These are phyloP conservation scores for Carcina quercana DNA, from an alignment of 2,888 invertebrate genomes.

Conservation along the genomic window DNA sequence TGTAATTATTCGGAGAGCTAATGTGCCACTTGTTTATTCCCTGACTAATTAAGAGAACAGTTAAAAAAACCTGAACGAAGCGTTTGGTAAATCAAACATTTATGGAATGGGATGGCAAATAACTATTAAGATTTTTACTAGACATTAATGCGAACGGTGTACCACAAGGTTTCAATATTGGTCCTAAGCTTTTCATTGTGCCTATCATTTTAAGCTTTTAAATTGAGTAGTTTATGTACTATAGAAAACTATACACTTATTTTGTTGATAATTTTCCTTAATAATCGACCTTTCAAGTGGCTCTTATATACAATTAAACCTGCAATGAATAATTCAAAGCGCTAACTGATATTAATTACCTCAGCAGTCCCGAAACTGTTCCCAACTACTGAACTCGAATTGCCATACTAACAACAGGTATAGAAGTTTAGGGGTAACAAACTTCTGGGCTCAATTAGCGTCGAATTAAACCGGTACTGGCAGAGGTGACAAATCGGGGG, in stretches of 20 bases:
- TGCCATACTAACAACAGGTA: conserved; percentile 52
- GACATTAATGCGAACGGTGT: background rate
- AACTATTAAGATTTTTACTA: too few relatives aligned
- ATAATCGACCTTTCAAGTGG: conserved; percentile 6
- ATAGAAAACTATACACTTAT: background rate
- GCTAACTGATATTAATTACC: conserved; percentile 43
- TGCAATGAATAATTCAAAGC: conserved; percentile 39
- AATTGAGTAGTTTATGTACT: background rate
- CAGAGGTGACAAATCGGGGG: conserved; percentile 70
- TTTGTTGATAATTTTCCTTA: background rate
- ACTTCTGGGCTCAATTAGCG: conserved; percentile 66
- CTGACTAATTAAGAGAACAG: conserved; percentile 69
- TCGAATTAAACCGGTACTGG: conserved; percentile 59
- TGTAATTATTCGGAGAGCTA: conserved; percentile 70
- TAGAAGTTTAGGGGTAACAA: conserved; percentile 44
- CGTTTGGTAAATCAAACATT: conserved; percentile 63
- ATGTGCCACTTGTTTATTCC: conserved; percentile 71
- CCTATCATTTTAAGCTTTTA: background rate
- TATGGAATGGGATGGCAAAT: conserved; percentile 48
- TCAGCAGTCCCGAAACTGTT: conserved; percentile 31
- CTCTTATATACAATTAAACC: conserved; percentile 6
- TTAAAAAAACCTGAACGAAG: conserved; percentile 49
- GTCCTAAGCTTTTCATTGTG: conserved; percentile 12
- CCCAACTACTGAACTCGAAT: conserved; percentile 43
- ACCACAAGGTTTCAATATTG: conserved; percentile 18